Conservation (phyloP, 1,140 invertebrate species). For the Lucilia cuprina region DNA sequence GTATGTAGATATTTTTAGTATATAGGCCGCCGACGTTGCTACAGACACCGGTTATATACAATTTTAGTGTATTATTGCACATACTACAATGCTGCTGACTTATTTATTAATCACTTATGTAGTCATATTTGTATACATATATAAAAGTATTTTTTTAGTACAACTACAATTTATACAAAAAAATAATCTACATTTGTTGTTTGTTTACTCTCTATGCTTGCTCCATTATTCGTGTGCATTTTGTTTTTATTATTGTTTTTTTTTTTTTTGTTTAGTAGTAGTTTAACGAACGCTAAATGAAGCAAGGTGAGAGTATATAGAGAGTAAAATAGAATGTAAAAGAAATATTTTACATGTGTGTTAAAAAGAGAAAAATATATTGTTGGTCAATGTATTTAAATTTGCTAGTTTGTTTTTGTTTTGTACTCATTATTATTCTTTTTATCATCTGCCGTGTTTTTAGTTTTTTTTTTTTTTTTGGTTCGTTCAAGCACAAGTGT, state of each 20-base stretch:
- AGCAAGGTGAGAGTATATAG: conserved; percentile 24
- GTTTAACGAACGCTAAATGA: conserved; percentile 36
- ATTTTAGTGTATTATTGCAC: background rate
- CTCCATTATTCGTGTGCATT: background rate
- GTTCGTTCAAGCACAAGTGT: background rate
- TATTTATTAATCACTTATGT: conserved; percentile 1
- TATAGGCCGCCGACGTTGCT: background rate
- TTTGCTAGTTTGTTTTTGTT: background rate
- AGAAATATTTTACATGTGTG: background rate
- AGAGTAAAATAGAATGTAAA: background rate
- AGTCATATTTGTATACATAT: background rate
- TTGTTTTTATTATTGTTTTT: background rate
- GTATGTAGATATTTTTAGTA: background rate
- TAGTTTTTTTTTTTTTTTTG: background rate
- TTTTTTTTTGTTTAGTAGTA: conserved; percentile 8
- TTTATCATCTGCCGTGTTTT: background rate
- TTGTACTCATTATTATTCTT: background rate
- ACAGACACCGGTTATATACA: background rate
- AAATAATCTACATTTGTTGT: background rate
- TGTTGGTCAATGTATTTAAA: background rate
- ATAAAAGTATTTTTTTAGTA: too few species aligned
- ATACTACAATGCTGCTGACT: background rate
- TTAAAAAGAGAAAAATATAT: background rate
- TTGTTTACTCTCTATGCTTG: background rate
- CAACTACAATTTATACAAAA: background rate